Evolutionary conservation across 2,113 vertebrate species (phyloP), one percentile per base, ranked within the genome.

Genomic region (Chaetodon auriga): DNA sequence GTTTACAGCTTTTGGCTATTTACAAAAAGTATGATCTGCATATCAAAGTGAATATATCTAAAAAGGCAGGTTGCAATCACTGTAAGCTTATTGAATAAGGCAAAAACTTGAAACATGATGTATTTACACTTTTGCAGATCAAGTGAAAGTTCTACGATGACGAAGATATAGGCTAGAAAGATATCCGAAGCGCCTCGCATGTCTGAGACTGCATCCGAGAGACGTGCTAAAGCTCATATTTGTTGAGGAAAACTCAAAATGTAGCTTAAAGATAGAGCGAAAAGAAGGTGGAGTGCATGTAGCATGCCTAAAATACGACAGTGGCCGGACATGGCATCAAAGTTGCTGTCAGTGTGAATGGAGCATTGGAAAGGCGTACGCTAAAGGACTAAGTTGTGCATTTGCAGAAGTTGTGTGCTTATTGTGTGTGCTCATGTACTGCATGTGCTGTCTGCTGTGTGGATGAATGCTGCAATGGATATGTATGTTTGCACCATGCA

Each of bases 81-180:
- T 96, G 94, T 96, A 97, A 96, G 95, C 95, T 94, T 95, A 96
- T 95, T 95, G 96, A 97, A 96, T 96, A 98, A 98, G 97, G 98
- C 97, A 97, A 96, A 85, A 95, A 96, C 94, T 90, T 89, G 88
- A 89, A 90, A 89, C 72, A 81, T 90, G 93, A 95, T 90, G 94
- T 92, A 94, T 91, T 91, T 87, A 94, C 90, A 95, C 95, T 89
- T 95, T 95, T 95, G 93, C 94, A 95, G 91, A 95, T 95, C 91
- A 93, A 88, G 88, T 89, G 60, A 91, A 90, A 85, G 66, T 85
- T 75, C 80, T 79, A 72, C 5, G 49, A 54, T 79, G 74, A 78
- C 87, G 84, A 86, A 87, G 79, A 87, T 75, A 79, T 69, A 85
- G 84, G 68, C 85, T 89, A 82, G 75, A 82, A 82, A 87, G 75